These are phyloP conservation scores for Haliclona indistincta DNA, from an alignment of 37 sponge, comb jelly and placozoan species.

Conservation along the genomic window DNA sequence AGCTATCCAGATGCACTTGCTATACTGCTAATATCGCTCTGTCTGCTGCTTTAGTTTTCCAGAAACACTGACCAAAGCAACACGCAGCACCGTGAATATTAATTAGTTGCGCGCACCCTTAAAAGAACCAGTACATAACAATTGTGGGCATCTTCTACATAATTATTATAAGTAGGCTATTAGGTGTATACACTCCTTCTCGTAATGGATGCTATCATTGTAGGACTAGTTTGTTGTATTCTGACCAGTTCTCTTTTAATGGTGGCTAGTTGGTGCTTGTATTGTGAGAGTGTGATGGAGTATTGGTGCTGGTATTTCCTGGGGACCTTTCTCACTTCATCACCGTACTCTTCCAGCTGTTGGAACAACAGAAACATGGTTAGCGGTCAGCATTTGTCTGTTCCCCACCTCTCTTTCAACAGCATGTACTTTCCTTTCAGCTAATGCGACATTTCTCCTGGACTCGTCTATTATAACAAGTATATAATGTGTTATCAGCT, in stretches of 20 bases:
- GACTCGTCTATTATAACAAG: background rate
- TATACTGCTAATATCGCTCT: no score
- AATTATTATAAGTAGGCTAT: background rate
- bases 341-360: background rate
- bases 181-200: no score
- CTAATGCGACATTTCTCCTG: background rate
- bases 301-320: background rate
- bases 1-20: no score
- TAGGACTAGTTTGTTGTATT: background rate
- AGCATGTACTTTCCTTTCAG: background rate
- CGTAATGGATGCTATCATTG: no score
- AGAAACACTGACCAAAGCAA: no score
- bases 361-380: background rate
- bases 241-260: conserved; percentile 3
- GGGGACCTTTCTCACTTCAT: background rate
- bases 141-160: background rate
- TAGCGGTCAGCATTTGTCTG: background rate
- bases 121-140: background rate
- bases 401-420: background rate
- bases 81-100: no score
- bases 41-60: no score
- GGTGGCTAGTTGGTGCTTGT: background rate
- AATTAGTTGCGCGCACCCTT: no score
- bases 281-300: background rate
- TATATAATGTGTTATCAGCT: no score